phyloP scores from a whole-genome alignment of 2,888 invertebrate genomes.

The Luperina testacea region DNA sequence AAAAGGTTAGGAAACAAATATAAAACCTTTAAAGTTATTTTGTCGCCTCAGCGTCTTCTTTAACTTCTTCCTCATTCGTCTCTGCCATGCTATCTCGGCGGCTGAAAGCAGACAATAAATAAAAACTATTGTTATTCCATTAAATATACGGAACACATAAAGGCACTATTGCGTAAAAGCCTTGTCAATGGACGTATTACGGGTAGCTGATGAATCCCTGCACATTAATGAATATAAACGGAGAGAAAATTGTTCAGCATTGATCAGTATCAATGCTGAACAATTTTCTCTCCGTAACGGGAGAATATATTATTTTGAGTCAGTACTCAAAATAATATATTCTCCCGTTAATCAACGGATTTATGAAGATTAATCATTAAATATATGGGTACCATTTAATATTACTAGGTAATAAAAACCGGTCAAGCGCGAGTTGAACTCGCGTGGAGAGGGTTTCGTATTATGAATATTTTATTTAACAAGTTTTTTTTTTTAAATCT shows the following conservation, averaged over 20 bases:
- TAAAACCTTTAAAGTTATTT: conserved; percentile 82
- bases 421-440: too few species aligned
- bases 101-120: conserved; percentile 70
- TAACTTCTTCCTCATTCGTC: conserved; percentile 84
- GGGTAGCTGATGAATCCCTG: neutral
- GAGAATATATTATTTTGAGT: too few species aligned
- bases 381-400: neutral
- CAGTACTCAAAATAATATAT: neutral
- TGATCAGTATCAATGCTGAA: too few species aligned
- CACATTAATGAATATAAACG: neutral
- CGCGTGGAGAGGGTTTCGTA: too few species aligned
- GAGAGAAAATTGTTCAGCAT: neutral
- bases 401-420: neutral
- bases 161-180: neutral
- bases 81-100: conserved; percentile 83
- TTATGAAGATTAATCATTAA: neutral
- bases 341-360: neutral
- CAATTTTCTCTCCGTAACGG: too few species aligned
- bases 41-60: conserved; percentile 79
- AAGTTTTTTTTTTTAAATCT: too few species aligned
- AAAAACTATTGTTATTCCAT: neutral
- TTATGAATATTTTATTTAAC: too few species aligned
- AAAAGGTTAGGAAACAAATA: neutral
- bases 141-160: neutral
- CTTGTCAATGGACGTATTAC: neutral